These are phyloP conservation scores for Agriopis aurantiaria DNA, from an alignment of 2,888 invertebrate species.

Conservation along the genomic window DNA sequence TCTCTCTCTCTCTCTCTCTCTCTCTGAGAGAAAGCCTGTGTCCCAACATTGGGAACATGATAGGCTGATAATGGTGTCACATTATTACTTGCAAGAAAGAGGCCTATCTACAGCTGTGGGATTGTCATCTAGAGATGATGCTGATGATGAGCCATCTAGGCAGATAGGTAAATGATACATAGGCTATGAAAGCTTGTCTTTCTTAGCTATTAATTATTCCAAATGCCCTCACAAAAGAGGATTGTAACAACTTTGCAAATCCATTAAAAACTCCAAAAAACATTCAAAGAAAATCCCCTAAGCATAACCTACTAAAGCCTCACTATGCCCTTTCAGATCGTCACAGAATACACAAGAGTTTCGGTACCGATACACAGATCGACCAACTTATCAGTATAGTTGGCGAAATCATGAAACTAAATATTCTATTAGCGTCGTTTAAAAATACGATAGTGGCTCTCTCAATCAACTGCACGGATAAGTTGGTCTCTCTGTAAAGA, in stretches of 20 bases:
- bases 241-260: neutral
- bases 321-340: slow-evolving; percentile 55
- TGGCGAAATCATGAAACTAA: neutral
- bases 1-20: too few relatives aligned
- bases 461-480: neutral
- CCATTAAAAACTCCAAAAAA: slow-evolving; percentile 44
- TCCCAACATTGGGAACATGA: too few relatives aligned
- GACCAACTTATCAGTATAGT: neutral
- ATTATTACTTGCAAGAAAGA: too few relatives aligned
- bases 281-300: slow-evolving; percentile 48
- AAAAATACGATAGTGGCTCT: neutral
- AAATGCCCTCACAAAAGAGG: neutral
- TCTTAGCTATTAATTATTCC: neutral
- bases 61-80: too few relatives aligned
- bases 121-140: too few relatives aligned
- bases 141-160: neutral
- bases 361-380: slow-evolving; percentile 58
- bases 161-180: neutral
- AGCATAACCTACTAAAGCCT: slow-evolving; percentile 54
- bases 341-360: slow-evolving; percentile 13
- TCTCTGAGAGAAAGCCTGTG: too few relatives aligned
- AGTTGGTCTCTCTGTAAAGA: slow-evolving; percentile 31
- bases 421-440: neutral
- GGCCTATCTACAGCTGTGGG: too few relatives aligned
- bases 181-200: neutral